Evolutionary conservation across 2,888 invertebrate genomes (phyloP).

Genomic region (Calameuta pallipes): DNA sequence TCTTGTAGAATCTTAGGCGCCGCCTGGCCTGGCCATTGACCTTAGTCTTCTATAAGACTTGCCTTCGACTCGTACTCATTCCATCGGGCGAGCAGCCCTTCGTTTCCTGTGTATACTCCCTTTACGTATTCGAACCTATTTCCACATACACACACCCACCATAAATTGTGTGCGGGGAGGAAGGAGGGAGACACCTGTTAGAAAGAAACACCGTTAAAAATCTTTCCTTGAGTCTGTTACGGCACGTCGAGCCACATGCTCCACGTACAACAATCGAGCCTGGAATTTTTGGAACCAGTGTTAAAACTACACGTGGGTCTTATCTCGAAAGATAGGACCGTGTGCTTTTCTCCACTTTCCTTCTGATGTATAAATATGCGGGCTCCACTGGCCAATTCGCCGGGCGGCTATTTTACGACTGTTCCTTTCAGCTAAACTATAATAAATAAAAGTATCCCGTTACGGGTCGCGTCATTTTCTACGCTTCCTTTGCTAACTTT

Average conservation of each 20-base stretch:
- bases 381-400: not conserved
- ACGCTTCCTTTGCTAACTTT: not conserved
- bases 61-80: not conserved
- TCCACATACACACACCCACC: not conserved
- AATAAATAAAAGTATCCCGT: not conserved
- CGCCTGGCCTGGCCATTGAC: conserved; percentile 64
- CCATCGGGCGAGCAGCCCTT: not conserved
- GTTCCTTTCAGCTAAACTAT: not conserved
- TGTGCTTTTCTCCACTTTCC: not conserved
- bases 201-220: not conserved
- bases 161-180: not conserved
- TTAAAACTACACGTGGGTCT: not conserved
- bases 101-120: not conserved
- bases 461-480: not conserved
- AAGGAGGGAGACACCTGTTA: not conserved
- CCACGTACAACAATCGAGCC: not conserved
- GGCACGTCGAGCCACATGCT: not conserved
- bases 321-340: not conserved
- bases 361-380: not conserved
- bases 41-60: conserved; percentile 29
- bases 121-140: not conserved
- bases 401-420: not conserved
- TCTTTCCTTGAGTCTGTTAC: not conserved
- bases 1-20: conserved; percentile 58
- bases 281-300: not conserved